Conservation (phyloP, 1,140 invertebrate species). For the Drosophila pandora region DNA sequence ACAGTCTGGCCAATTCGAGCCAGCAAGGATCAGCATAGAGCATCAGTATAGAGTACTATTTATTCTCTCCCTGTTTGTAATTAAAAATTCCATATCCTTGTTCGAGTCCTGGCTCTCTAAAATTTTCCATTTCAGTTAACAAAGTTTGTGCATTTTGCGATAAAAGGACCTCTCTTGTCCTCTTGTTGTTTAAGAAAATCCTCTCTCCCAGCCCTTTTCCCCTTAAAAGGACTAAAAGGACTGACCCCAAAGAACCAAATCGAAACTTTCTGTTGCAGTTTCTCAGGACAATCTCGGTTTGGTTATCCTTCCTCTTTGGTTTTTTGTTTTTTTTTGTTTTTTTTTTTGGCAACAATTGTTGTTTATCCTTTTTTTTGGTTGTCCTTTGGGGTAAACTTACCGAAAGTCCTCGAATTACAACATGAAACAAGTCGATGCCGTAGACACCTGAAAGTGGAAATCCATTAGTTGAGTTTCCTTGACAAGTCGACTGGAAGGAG, state of each 20-base stretch:
- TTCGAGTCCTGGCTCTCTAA: no score
- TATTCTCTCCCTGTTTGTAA: not conserved
- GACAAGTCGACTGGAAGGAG: slow-evolving; percentile 36
- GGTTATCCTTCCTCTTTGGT: slow-evolving; percentile 23
- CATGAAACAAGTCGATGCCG: slow-evolving; percentile 75
- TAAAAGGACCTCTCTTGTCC: not conserved
- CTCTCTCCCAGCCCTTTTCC: not conserved
- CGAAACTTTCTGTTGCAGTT: slow-evolving; percentile 30
- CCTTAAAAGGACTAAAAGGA: not conserved
- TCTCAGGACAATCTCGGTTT: slow-evolving; percentile 32
- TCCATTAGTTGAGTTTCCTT: slow-evolving; percentile 44
- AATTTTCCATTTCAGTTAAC: not conserved
- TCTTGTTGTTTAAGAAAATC: not conserved
- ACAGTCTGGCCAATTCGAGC: slow-evolving; percentile 33
- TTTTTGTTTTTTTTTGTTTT: not conserved
- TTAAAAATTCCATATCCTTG: not conserved
- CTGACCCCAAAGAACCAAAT: slow-evolving; percentile 42
- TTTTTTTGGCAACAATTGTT: not conserved
- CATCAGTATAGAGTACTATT: no score
- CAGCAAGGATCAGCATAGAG: not conserved
- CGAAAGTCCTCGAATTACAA: slow-evolving; percentile 77
- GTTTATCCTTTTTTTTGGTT: slow-evolving; percentile 1
- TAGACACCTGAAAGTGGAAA: slow-evolving; percentile 64
- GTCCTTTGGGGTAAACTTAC: slow-evolving; percentile 45
- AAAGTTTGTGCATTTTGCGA: not conserved